These are phyloP conservation scores for Mugil cephalus DNA, from an alignment of 2,113 vertebrate genomes.

Conservation along the genomic window DNA sequence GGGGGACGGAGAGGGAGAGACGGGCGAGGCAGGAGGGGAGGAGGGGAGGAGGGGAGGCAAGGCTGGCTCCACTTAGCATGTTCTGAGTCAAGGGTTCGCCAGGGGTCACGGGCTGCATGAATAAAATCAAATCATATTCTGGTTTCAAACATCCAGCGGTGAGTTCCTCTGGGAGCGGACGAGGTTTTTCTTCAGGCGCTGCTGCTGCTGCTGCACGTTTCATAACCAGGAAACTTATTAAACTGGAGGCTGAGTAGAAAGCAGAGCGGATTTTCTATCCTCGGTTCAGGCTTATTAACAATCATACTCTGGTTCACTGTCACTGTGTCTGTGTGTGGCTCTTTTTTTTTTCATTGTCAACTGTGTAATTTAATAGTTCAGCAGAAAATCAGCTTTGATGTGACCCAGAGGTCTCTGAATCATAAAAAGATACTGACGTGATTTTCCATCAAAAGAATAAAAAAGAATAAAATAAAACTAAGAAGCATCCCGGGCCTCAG, in stretches of 20 bases:
- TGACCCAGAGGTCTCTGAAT: constrained; percentile 51
- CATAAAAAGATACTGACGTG: constrained; percentile 39
- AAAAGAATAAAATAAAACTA: neutral
- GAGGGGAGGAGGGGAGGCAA: neutral
- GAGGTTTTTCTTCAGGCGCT: constrained; percentile 19
- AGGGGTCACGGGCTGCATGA: constrained; percentile 69
- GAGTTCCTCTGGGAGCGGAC: constrained; percentile 40
- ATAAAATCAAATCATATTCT: constrained; percentile 66
- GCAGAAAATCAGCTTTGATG: constrained; percentile 56
- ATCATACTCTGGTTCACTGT: constrained; percentile 31
- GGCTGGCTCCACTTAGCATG: constrained; percentile 52
- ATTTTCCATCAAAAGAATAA: constrained; percentile 7
- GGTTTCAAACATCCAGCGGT: constrained; percentile 32
- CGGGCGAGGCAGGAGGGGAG: constrained; percentile 36
- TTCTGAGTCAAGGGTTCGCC: constrained; percentile 67
- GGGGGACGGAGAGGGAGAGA: constrained; percentile 12
- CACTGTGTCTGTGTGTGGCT: constrained; percentile 26
- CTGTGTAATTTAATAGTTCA: constrained; percentile 54
- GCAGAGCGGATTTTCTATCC: constrained; percentile 38
- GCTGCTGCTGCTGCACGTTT: constrained; percentile 47
- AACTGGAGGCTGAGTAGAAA: constrained; percentile 45
- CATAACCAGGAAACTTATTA: constrained; percentile 57
- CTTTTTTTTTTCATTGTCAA: constrained; percentile 18
- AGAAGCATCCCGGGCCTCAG: constrained; percentile 25
- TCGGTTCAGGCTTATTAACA: constrained; percentile 37